Evolutionary conservation across 2,888 invertebrate genomes (phyloP), one percentile per base, ranked within the genome.

Genomic region (Blomia tropicalis): DNA sequence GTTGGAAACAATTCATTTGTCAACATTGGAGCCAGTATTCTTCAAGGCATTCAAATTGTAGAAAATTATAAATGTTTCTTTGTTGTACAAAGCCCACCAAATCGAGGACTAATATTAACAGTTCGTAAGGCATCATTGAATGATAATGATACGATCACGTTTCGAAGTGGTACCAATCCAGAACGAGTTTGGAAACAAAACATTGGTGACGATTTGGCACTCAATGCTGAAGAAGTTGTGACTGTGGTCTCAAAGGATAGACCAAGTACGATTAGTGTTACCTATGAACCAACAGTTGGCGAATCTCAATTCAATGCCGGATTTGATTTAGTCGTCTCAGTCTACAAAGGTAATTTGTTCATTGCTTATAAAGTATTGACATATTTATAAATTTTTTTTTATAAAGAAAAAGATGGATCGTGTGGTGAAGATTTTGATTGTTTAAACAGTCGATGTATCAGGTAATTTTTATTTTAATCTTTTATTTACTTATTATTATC

Each of bases 61-160:
- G 27, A 58, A 2, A 58, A 58, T 30, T 58, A 43, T 19, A 41
- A 62, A 31, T 62, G 62, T 43, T 31, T 27, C 41, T 25, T 62
- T 4, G 17, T 62, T 19, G n/a, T 62, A 7, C 4, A 25, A 14
- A 44, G 44, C 4, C 62, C 62, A 23, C 30, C 23, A 4, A 22
- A 23, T 17, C n/a, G 19, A 2, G 62, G 62, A 1, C 44, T 62
- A 25, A 47, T 62, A 25, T 43, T 58, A n/a, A 62, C 62, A 17
- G 58, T 62, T 5, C 31, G 47, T 11, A 62, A 62, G 43, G 36
- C 58, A 30, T 58, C 58, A 11, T 47, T 62, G 17, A 56, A 62
- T 32, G 62, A 58, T 27, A 58, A 62, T 30, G 62, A 63, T 32
- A 60, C 59, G 4, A 47, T 63, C n/a, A 27, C 36, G 30, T 63